Conservation (phyloP, 2,113 vertebrate genomes). For the Campylomormyrus tamandua region DNA sequence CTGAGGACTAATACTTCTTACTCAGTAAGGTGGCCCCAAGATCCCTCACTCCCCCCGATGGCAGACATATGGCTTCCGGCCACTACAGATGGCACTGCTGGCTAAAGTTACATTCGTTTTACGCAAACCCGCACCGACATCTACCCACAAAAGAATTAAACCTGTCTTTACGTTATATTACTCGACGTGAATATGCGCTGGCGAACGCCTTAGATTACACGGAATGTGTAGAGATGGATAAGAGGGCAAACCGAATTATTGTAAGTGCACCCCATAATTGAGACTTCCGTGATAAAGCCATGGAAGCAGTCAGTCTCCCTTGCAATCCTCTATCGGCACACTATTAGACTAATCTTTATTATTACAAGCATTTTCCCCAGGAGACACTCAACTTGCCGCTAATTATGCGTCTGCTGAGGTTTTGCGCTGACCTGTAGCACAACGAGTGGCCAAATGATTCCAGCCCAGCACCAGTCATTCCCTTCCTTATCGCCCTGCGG, state of each 20-base stretch:
- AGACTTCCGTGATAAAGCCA: neutral
- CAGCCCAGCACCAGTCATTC: neutral
- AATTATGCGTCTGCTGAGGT: conserved; percentile 2
- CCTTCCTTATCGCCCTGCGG: neutral
- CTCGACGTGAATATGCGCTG: neutral
- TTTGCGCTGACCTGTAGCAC: neutral
- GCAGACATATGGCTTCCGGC: conserved; percentile 53
- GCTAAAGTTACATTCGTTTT: conserved; percentile 19
- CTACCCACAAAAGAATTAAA: neutral
- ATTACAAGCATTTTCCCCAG: conserved; percentile 9
- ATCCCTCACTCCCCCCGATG: conserved; percentile 42
- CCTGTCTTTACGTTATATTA: neutral
- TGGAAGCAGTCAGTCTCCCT: neutral
- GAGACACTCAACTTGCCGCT: neutral
- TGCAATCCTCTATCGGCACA: neutral
- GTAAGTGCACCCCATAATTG: neutral
- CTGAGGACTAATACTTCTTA: conserved; percentile 45
- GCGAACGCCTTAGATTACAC: neutral
- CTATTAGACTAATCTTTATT: conserved; percentile 17
- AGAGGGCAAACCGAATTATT: neutral
- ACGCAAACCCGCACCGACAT: neutral
- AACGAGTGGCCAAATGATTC: neutral
- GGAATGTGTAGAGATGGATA: neutral
- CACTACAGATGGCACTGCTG: conserved; percentile 19
- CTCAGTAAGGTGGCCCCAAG: conserved; percentile 44